Evolutionary conservation across 2,113 vertebrate species (phyloP).

Genomic region (Sander lucioperca): DNA sequence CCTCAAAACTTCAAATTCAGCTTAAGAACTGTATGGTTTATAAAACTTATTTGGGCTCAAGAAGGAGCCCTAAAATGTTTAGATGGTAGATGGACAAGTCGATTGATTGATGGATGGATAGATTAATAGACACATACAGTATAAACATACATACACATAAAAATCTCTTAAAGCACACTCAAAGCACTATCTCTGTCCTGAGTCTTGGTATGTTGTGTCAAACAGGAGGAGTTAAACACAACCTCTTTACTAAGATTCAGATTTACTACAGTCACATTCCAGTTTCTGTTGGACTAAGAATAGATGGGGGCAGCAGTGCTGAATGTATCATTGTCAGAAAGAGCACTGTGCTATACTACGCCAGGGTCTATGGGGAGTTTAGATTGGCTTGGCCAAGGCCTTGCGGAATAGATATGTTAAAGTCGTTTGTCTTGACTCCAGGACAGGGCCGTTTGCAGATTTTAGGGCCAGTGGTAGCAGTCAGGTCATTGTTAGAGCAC

Average conservation of each 20-base stretch:
- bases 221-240: slow-evolving; percentile 21
- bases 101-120: not conserved
- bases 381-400: slow-evolving; percentile 44
- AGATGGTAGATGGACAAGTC: not conserved
- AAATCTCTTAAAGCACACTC: not conserved
- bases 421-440: slow-evolving; percentile 50
- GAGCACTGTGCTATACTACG: slow-evolving; percentile 36
- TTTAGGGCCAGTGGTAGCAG: slow-evolving; percentile 22
- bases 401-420: slow-evolving; percentile 51
- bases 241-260: slow-evolving; percentile 31
- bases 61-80: not conserved
- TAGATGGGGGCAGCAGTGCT: slow-evolving; percentile 54
- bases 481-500: slow-evolving; percentile 29
- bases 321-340: slow-evolving; percentile 68
- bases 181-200: not conserved
- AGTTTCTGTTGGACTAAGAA: slow-evolving; percentile 57
- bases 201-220: not conserved
- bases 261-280: slow-evolving; percentile 46
- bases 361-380: slow-evolving; percentile 38
- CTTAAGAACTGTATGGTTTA: not conserved
- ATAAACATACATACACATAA: not conserved
- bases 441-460: slow-evolving; percentile 36
- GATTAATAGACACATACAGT: not conserved
- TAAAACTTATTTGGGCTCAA: not conserved
- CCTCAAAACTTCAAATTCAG: slow-evolving; percentile 30